Conservation (phyloP, 2,113 vertebrate genomes). For the Laticauda colubrina region DNA sequence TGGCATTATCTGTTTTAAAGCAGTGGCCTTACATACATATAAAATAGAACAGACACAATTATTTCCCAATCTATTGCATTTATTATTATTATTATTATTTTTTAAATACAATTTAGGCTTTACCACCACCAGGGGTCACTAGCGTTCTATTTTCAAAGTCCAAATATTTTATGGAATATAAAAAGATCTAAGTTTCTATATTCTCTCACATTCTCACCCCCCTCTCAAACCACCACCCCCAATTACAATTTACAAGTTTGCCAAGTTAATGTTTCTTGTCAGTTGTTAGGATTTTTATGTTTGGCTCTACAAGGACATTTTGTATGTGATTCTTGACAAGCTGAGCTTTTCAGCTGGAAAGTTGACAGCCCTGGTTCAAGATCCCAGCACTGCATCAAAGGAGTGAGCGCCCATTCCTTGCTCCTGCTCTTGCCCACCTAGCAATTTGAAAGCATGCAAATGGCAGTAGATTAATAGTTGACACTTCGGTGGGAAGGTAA, state of each 20-base stretch:
- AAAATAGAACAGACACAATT: neutral
- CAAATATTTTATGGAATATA: neutral
- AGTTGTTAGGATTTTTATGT: neutral
- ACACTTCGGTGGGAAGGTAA: neutral
- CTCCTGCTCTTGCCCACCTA: neutral
- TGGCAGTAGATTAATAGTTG: neutral
- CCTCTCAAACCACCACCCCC: neutral
- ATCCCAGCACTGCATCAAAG: neutral
- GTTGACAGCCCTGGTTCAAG: no score
- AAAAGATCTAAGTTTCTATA: neutral
- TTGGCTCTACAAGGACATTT: neutral
- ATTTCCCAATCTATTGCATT: neutral
- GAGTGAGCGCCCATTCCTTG: neutral
- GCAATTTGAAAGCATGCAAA: neutral
- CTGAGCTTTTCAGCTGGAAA: neutral
- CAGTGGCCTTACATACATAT: neutral
- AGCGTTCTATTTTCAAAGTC: neutral
- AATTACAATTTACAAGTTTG: no score
- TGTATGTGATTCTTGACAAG: neutral
- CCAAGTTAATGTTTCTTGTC: neutral
- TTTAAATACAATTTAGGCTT: neutral
- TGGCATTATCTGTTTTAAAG: neutral
- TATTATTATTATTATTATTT: neutral
- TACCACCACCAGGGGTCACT: conserved; percentile 63
- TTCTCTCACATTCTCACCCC: neutral